A percentile compares a stretch with the other conserved stretches of the same genome.
Conservation (phyloP, 1,140 invertebrate genomes). For the Sitobion miscanthi region DNA sequence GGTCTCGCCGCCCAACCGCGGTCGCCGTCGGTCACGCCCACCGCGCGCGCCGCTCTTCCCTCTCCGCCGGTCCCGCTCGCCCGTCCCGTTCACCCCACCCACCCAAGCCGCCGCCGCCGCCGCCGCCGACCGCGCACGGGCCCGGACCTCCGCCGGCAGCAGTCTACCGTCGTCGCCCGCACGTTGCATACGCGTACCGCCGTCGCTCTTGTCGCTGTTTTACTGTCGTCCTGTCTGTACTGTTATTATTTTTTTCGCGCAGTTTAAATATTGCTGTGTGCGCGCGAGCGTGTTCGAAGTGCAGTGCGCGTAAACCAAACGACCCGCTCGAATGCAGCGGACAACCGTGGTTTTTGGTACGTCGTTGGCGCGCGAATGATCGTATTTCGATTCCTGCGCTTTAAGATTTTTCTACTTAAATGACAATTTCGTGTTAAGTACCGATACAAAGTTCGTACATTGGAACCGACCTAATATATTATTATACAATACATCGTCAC, state of each 20-base stretch:
- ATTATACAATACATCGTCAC: background rate
- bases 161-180: conserved; percentile 29
- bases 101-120: background rate
- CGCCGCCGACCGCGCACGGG: background rate
- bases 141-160: background rate
- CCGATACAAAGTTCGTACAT: background rate
- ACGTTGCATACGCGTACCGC: background rate
- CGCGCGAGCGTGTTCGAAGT: background rate
- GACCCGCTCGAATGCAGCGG: background rate
- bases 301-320: background rate
- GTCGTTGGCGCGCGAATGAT: background rate
- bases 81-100: background rate
- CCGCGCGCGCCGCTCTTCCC: background rate
- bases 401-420: background rate
- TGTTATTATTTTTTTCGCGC: background rate
- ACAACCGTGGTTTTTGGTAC: background rate
- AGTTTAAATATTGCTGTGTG: background rate
- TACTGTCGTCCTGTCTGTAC: background rate
- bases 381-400: background rate
- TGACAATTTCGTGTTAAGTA: background rate
- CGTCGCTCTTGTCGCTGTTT: background rate
- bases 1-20: conserved; percentile 15
- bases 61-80: background rate
- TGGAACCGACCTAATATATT: background rate
- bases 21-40: conserved; percentile 40